Evolutionary conservation across 2,113 vertebrate genomes (phyloP).

Genomic region (Emydocephalus ijimae): DNA sequence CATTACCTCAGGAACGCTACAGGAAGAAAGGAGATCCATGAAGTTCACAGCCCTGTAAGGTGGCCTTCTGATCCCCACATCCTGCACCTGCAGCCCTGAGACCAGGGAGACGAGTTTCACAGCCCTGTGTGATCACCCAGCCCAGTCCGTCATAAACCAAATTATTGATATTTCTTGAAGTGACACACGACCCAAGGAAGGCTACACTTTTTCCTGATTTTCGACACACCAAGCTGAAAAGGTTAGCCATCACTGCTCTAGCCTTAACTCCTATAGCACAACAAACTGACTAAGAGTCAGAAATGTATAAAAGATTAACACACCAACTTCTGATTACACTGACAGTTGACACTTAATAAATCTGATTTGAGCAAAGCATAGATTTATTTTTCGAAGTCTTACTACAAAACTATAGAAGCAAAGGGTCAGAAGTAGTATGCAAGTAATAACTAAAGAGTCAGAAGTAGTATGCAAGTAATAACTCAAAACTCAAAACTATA

Average conservation of each 20-base stretch:
- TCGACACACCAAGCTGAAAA: too few relatives aligned
- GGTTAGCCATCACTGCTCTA: not conserved
- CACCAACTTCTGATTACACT: not conserved
- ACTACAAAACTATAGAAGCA: not conserved
- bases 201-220: too few relatives aligned
- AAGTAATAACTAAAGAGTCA: not conserved
- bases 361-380: not conserved
- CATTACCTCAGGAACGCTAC: too few relatives aligned
- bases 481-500: not conserved
- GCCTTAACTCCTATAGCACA: not conserved
- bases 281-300: not conserved
- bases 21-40: too few relatives aligned
- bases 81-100: too few relatives aligned
- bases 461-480: not conserved
- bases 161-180: too few relatives aligned
- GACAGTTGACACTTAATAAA: not conserved
- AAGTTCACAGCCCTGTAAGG: too few relatives aligned
- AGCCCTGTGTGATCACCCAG: too few relatives aligned
- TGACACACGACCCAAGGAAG: too few relatives aligned
- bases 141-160: too few relatives aligned
- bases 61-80: too few relatives aligned
- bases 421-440: not conserved
- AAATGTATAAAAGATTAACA: not conserved
- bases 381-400: not conserved
- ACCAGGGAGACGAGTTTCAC: too few relatives aligned